Evolutionary conservation across 2,113 vertebrate species (phyloP).

Genomic region (Ceyx cyanopectus): DNA sequence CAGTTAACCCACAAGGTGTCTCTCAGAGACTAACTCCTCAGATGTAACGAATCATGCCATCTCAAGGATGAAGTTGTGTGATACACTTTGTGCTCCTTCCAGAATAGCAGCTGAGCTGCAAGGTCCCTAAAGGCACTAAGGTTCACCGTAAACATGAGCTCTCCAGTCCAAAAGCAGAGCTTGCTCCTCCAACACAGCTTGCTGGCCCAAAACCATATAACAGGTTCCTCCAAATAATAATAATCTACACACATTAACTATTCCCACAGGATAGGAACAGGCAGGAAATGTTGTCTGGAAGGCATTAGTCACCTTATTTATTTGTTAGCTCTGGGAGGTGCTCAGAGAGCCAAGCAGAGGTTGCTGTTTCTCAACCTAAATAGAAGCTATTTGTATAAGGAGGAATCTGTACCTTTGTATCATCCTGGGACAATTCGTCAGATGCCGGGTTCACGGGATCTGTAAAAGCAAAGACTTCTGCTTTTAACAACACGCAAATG

Average conservation of each 20-base stretch:
- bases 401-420: constrained; percentile 65
- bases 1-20: background rate
- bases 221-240: background rate
- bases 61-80: background rate
- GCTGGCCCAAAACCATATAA: background rate
- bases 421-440: background rate
- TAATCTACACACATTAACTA: background rate
- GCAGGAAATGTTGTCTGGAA: background rate
- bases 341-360: background rate
- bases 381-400: background rate
- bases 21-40: background rate
- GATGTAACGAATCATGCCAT: background rate
- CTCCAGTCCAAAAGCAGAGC: background rate
- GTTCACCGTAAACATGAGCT: background rate
- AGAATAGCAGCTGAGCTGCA: background rate
- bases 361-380: background rate
- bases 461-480: constrained; percentile 48
- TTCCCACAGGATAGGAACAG: background rate
- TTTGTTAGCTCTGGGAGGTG: background rate
- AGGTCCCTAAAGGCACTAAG: background rate
- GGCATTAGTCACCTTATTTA: background rate
- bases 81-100: background rate
- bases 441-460: constrained; percentile 15
- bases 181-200: background rate
- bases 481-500: background rate